phyloP scores from a whole-genome alignment of 1,140 invertebrate genomes.

The Drosophila insularis region DNA sequence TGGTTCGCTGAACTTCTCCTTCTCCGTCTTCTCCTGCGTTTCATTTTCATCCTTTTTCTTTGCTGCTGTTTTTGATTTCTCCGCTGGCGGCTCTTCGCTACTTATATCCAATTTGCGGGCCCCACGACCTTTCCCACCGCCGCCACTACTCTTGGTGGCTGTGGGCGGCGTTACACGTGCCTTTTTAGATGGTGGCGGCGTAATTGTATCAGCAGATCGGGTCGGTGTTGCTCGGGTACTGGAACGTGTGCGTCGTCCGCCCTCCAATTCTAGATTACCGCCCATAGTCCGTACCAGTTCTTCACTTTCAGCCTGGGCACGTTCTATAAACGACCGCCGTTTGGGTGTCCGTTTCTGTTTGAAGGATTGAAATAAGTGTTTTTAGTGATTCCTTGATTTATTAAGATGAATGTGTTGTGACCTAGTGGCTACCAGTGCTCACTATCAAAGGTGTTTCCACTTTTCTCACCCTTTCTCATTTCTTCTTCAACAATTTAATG shows the following conservation, averaged over 20 bases:
- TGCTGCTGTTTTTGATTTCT: constrained; percentile 42
- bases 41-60: constrained; percentile 15
- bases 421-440: no score
- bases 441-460: no score
- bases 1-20: constrained; percentile 14
- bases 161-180: constrained; percentile 65
- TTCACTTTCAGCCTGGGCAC: constrained; percentile 76
- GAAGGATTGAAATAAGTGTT: not conserved
- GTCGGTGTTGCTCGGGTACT: constrained; percentile 77
- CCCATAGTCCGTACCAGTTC: constrained; percentile 78
- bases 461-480: no score
- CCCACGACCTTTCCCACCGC: constrained; percentile 53
- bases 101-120: constrained; percentile 73
- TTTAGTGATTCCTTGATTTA: no score
- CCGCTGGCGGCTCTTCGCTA: constrained; percentile 36
- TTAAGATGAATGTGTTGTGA: no score
- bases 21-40: not conserved
- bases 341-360: constrained; percentile 77
- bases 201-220: constrained; percentile 46
- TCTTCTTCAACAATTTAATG: no score
- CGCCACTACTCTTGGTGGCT: constrained; percentile 50
- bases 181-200: constrained; percentile 79
- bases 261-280: constrained; percentile 70
- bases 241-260: constrained; percentile 73
- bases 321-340: constrained; percentile 73